Percentiles rank a stretch among this genome's conserved stretches.
Evolutionary conservation across 2,797 vertebrate genomes (phyloP).

Genomic region (Ataeniobius toweri): DNA sequence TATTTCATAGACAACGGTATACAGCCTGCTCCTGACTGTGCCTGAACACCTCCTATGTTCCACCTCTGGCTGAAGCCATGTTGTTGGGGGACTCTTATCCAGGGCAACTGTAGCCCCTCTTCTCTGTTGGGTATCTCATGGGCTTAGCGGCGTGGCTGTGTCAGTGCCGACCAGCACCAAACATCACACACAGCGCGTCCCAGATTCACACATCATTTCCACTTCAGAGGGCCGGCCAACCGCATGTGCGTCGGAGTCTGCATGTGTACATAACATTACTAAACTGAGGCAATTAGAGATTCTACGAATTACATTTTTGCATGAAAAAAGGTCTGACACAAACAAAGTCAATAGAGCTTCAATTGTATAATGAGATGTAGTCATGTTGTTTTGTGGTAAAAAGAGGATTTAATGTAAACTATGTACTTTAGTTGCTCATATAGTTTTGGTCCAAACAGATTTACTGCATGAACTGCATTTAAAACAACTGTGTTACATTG

Average conservation of each 20-base stretch:
- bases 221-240: slow-evolving; percentile 61
- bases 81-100: slow-evolving; percentile 40
- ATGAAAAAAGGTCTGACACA: slow-evolving; percentile 6
- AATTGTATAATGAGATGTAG: background rate
- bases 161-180: slow-evolving; percentile 61
- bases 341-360: slow-evolving; percentile 14
- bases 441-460: background rate
- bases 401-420: background rate
- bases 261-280: slow-evolving; percentile 41
- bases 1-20: background rate
- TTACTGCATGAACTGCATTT: background rate
- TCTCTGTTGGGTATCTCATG: slow-evolving; percentile 28
- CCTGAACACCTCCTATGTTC: slow-evolving; percentile 12
- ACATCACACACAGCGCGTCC: slow-evolving; percentile 69
- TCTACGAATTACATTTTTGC: slow-evolving; percentile 41
- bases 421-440: background rate
- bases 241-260: slow-evolving; percentile 13
- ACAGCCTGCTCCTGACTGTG: background rate
- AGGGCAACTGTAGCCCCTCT: slow-evolving; percentile 58
- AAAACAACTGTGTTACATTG: background rate
- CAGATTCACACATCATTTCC: slow-evolving; percentile 73
- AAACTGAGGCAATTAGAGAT: slow-evolving; percentile 46
- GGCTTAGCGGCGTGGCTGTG: slow-evolving; percentile 33
- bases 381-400: background rate
- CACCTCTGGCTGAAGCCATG: slow-evolving; percentile 23